Evolutionary conservation across 1,140 invertebrate genomes (phyloP).

Genomic region (Notospermus geniculatus): DNA sequence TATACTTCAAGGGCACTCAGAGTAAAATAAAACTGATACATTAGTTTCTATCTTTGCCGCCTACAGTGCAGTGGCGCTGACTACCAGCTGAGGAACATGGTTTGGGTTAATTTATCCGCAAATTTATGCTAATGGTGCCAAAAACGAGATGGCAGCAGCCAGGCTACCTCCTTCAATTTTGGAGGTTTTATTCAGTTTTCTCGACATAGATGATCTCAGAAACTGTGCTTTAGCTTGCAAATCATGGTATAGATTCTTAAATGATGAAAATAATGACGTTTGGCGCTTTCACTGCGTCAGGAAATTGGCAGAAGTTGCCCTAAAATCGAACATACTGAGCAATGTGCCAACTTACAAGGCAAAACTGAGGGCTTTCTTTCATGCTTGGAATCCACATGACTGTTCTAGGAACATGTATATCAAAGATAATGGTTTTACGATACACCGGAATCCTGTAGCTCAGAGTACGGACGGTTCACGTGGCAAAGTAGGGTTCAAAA

Average conservation of each 20-base stretch:
- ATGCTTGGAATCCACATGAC: conserved; percentile 96
- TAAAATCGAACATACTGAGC: conserved; percentile 88
- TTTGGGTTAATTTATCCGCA: no score
- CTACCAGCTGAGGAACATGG: no score
- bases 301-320: conserved; percentile 83
- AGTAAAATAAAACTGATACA: no score
- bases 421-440: conserved; percentile 94
- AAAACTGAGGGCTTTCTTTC: conserved; percentile 89
- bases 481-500: conserved; percentile 88
- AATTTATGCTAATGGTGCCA: no score
- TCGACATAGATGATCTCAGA: conserved; percentile 79
- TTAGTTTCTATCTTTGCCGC: no score
- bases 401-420: conserved; percentile 96
- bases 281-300: conserved; percentile 89
- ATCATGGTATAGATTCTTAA: conserved; percentile 86
- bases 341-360: conserved; percentile 89
- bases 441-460: conserved; percentile 96
- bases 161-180: conserved; percentile 61
- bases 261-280: conserved; percentile 92
- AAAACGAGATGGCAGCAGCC: neutral
- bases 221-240: conserved; percentile 92
- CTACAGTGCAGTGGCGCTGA: no score
- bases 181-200: conserved; percentile 91
- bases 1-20: no score
- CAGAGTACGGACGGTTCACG: conserved; percentile 97